phyloP scores from a whole-genome alignment of 1,140 invertebrate genomes.

The Plectus sambesii region DNA sequence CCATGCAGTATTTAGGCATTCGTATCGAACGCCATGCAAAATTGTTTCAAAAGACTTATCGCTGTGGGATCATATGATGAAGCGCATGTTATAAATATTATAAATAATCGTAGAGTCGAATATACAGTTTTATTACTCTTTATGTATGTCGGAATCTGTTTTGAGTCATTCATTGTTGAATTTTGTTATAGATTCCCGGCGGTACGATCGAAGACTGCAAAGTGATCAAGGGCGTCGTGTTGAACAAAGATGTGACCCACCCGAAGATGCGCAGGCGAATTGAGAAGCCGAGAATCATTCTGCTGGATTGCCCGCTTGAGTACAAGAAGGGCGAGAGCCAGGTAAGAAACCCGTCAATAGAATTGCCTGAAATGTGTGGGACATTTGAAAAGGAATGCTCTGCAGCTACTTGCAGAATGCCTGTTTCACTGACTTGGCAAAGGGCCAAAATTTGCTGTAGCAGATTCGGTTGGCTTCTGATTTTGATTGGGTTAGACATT shows the following conservation, averaged over 20 bases:
- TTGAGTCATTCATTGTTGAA: neutral
- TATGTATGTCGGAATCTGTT: neutral
- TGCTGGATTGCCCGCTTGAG: conserved; percentile 88
- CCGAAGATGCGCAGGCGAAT: conserved; percentile 88
- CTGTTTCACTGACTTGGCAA: neutral
- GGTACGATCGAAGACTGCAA: conserved; percentile 84
- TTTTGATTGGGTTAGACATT: too few species aligned
- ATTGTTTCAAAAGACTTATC: too few species aligned
- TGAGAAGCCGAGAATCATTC: conserved; percentile 84
- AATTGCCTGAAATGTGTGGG: too few species aligned
- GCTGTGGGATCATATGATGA: too few species aligned
- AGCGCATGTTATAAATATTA: conserved; percentile 7
- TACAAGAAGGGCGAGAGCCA: conserved; percentile 98
- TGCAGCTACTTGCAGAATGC: too few species aligned
- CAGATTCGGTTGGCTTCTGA: conserved; percentile 14
- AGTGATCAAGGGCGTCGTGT: conserved; percentile 89
- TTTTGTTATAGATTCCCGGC: conserved; percentile 63
- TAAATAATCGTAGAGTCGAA: conserved; percentile 11
- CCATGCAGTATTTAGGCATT: too few species aligned
- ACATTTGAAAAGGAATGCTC: neutral
- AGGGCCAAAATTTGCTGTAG: conserved; percentile 10
- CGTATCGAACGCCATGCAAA: too few species aligned
- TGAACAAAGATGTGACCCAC: conserved; percentile 98
- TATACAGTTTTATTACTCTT: neutral
- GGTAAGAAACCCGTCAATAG: conserved; percentile 34